These are phyloP conservation scores for Euzetes globulus DNA, from an alignment of 2,888 invertebrate species.

Conservation along the genomic window DNA sequence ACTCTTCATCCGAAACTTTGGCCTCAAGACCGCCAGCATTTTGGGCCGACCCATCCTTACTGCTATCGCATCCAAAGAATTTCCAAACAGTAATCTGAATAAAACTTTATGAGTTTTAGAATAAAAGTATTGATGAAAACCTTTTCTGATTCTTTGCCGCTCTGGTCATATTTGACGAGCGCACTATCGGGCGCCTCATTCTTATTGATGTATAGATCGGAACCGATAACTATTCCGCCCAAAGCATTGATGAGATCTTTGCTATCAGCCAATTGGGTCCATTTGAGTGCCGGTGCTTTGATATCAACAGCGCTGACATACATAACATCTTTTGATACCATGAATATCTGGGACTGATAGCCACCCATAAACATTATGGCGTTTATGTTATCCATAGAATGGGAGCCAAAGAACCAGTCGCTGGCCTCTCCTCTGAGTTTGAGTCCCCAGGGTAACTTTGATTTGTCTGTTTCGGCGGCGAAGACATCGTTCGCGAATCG, in stretches of 20 bases:
- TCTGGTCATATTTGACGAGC: background rate
- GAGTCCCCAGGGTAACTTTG: background rate
- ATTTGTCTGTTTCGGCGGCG: background rate
- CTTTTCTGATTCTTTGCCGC: background rate
- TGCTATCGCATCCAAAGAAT: background rate
- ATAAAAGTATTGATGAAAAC: background rate
- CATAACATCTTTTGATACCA: background rate
- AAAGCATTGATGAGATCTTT: background rate
- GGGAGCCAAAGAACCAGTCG: background rate
- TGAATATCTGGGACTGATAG: background rate
- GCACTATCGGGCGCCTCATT: background rate
- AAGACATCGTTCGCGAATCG: background rate
- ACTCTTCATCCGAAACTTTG: no score
- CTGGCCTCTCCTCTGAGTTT: background rate
- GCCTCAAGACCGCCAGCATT: background rate
- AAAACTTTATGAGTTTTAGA: background rate
- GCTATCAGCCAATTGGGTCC: background rate
- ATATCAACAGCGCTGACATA: background rate
- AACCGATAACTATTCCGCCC: background rate
- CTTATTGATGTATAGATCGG: background rate
- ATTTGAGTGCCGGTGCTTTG: background rate
- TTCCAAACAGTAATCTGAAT: slow-evolving; percentile 8
- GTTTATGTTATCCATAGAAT: background rate
- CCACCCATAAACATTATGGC: background rate
- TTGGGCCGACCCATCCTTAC: background rate